Evolutionary conservation across 2,113 vertebrate species (phyloP).

Genomic region (Cariama cristata): DNA sequence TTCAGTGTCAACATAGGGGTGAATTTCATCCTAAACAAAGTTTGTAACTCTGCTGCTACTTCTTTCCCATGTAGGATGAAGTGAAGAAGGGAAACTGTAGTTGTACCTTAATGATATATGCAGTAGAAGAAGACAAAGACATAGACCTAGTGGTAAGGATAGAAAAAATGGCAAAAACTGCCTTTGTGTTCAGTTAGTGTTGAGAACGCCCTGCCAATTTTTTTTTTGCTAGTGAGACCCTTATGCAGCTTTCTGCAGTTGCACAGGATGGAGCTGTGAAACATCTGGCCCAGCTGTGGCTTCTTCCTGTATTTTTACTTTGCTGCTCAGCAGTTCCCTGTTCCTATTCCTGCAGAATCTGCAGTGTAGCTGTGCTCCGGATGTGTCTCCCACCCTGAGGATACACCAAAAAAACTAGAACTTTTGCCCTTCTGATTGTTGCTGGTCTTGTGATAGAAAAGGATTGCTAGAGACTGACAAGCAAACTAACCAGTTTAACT

Average conservation of each 20-base stretch:
- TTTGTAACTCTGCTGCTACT: background rate
- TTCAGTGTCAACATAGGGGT: background rate
- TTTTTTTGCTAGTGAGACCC: background rate
- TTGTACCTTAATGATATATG: background rate
- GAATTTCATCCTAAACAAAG: background rate
- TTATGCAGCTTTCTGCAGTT: background rate
- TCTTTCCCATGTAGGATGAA: background rate
- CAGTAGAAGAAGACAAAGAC: background rate
- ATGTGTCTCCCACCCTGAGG: background rate
- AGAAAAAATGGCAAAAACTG: background rate
- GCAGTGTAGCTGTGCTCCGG: background rate
- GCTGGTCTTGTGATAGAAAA: background rate
- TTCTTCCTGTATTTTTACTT: constrained; percentile 11
- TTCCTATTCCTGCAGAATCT: background rate
- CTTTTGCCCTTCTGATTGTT: background rate
- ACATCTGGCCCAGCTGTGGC: background rate
- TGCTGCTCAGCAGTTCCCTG: constrained; percentile 11
- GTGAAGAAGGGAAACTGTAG: background rate
- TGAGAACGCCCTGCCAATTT: background rate
- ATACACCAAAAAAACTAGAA: background rate
- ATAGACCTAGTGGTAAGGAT: background rate
- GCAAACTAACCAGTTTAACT: background rate
- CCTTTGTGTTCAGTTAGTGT: background rate
- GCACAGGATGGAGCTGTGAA: background rate
- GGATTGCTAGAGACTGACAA: background rate